phyloP scores from a whole-genome alignment of 2,113 vertebrate genomes.

The Pyxicephalus adspersus region DNA sequence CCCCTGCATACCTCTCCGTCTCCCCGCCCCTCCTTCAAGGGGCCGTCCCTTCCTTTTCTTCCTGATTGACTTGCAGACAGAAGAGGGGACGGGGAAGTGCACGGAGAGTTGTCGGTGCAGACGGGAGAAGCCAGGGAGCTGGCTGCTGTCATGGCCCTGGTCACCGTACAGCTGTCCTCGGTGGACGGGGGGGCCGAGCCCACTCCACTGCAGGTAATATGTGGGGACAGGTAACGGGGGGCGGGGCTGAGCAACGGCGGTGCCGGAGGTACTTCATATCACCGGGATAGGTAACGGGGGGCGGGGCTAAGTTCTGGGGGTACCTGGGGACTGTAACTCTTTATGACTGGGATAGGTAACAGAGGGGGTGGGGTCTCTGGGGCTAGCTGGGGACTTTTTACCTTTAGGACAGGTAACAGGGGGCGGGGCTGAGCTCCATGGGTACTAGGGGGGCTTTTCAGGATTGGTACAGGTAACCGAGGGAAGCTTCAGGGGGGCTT shows the following conservation, averaged over 20 bases:
- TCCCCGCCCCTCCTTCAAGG: conserved; percentile 23
- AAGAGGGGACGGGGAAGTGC: not conserved
- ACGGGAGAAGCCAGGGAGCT: not conserved
- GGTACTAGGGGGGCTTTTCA: no score
- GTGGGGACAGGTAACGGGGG: not conserved
- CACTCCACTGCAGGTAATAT: conserved; percentile 21
- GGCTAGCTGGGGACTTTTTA: no score
- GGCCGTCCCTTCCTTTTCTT: conserved; percentile 24
- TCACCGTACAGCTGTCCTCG: conserved; percentile 29
- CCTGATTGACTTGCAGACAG: conserved; percentile 35
- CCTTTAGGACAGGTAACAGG: no score
- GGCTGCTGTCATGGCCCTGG: conserved; percentile 26
- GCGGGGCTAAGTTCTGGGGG: no score
- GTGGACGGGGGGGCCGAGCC: not conserved
- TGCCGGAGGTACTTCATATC: no score
- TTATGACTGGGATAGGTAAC: no score
- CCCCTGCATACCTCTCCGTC: conserved; percentile 56
- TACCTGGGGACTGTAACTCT: no score
- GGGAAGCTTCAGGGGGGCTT: no score
- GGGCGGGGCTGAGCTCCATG: no score
- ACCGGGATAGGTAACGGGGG: no score
- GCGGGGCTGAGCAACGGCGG: not conserved
- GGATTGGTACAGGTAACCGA: no score
- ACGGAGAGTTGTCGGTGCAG: not conserved
- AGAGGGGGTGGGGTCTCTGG: no score